Percentiles rank a stretch among this genome's conserved stretches.
These are phyloP conservation scores for Sebastes nivosus DNA, from an alignment of 2,797 vertebrate species.

Conservation along the genomic window DNA sequence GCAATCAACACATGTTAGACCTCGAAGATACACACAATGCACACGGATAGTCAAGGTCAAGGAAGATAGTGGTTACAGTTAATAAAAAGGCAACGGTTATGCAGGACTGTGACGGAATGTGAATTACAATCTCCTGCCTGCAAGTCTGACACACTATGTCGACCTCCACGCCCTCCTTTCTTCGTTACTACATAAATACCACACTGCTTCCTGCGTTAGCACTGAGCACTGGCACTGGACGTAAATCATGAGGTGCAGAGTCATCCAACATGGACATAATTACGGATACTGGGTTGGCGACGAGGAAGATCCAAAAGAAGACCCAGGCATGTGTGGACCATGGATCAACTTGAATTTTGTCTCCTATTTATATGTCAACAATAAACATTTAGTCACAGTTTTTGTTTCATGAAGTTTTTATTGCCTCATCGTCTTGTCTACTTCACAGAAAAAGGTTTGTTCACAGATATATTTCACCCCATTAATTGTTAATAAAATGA, in stretches of 20 bases:
- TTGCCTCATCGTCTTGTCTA: background rate
- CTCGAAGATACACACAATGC: background rate
- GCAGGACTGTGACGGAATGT: background rate
- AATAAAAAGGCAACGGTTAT: background rate
- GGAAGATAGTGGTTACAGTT: background rate
- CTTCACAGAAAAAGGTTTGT: background rate
- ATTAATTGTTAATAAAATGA: background rate
- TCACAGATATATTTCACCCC: background rate
- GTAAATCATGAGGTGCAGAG: background rate
- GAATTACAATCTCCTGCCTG: background rate
- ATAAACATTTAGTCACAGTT: background rate
- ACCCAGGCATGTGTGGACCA: background rate
- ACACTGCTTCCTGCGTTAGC: background rate
- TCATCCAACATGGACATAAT: background rate
- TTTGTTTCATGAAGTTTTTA: background rate
- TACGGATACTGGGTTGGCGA: background rate
- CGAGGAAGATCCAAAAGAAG: background rate
- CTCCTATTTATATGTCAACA: background rate
- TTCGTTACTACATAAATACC: background rate
- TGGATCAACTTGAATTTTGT: background rate
- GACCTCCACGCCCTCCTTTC: background rate
- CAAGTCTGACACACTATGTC: background rate
- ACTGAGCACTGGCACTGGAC: background rate
- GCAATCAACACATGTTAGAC: background rate
- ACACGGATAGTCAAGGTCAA: background rate